phyloP scores from a whole-genome alignment of 2,797 vertebrate genomes.

The Danio tinwini region DNA sequence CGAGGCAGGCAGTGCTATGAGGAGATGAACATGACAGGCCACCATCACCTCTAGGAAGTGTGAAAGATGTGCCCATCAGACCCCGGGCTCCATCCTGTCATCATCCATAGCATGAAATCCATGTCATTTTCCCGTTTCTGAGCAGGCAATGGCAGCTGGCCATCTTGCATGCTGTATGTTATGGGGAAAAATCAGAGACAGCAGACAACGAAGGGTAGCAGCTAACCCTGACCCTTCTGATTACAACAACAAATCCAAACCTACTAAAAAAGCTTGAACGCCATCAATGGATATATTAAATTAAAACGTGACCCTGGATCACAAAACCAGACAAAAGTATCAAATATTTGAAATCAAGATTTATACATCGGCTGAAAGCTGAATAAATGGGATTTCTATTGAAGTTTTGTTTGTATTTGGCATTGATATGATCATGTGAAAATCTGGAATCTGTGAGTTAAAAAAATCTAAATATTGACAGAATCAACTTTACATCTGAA shows the following conservation, averaged over 20 bases:
- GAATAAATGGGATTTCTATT: too few species aligned
- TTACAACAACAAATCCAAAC: background rate
- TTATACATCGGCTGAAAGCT: too few species aligned
- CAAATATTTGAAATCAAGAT: too few species aligned
- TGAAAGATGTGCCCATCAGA: constrained; percentile 9
- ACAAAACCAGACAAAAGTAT: too few species aligned
- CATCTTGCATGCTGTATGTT: background rate
- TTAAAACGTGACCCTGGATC: too few species aligned
- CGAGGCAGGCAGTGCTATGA: constrained; percentile 14
- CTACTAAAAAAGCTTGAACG: background rate
- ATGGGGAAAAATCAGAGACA: background rate
- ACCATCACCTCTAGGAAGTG: constrained; percentile 18
- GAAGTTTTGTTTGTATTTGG: too few species aligned
- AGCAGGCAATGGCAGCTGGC: background rate
- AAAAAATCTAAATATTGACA: too few species aligned
- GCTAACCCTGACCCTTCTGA: background rate
- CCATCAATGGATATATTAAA: too few species aligned
- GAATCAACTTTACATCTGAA: too few species aligned
- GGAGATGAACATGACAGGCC: constrained; percentile 32
- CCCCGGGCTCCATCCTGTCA: constrained; percentile 23
- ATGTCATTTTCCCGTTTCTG: constrained; percentile 19
- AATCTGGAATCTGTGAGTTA: too few species aligned
- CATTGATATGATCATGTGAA: too few species aligned
- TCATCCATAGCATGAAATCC: background rate
- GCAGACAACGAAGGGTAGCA: background rate